Evolutionary conservation across 1,140 invertebrate genomes (phyloP), one percentile per base, ranked within the genome.

Genomic region (Agrypnia vestita): DNA sequence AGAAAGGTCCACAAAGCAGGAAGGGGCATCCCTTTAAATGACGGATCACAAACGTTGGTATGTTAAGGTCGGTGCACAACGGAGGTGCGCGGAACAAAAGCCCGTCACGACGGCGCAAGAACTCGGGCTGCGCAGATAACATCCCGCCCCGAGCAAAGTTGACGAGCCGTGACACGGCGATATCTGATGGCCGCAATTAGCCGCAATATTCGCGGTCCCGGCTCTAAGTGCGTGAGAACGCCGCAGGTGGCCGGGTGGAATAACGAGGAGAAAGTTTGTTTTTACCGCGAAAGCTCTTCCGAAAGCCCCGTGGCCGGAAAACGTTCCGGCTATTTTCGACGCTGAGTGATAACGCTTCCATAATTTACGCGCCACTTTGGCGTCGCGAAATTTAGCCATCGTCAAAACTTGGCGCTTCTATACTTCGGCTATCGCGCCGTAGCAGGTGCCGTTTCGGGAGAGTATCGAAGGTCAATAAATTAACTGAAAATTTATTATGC

Each of bases 241-340:
- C 55, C 78, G 46, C 81, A 82, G 81, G 81, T 82, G 81, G 69
- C 69, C 44, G 44, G 56, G 53, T 12, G 25, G 71, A 43, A 80
- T 82, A 82, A 82, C 78, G 59, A 80, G 72, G 74, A n/a, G 43
- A 82, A 82, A 82, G 64, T 82, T 82, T 80, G 78, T 80, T 80
- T 80, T 82, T 69, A 61, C 53, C 51, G 55, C 51, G 43, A 35
- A 61, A 61, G 75, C 80, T 35, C 71, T 78, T 43, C 47, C 61
- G 21, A 74, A 64, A 81, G 71, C 77, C 51, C 25, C 47, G 44
- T 55, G 62, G 75, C 59, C 35, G 76, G 72, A 80, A 81, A 81
- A 76, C 76, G 71, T 64, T 71, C 19, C n/a, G 80, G 35, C 49
- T 51, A 15, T 55, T 77, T 75, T 44, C 35, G 75, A 46, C 43